phyloP scores from a whole-genome alignment of 2,888 invertebrate genomes.

The Papilio gigon region DNA sequence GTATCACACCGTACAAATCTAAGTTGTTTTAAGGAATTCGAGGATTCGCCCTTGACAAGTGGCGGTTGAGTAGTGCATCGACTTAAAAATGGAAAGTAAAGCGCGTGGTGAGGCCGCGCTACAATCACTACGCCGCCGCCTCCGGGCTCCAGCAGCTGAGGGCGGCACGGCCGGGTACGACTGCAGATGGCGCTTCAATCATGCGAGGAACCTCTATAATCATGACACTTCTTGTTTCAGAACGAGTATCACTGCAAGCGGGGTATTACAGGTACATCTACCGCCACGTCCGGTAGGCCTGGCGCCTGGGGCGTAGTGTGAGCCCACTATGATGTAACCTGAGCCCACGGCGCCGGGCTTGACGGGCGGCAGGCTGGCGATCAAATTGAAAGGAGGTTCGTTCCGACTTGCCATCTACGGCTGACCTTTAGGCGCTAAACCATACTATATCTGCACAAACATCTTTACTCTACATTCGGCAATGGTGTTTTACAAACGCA shows the following conservation, averaged over 20 bases:
- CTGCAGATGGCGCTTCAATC: neutral
- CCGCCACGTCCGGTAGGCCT: neutral
- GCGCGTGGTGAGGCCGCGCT: neutral
- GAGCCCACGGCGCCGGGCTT: neutral
- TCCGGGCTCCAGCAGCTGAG: too few relatives aligned
- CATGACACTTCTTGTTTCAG: neutral
- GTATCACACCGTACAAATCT: neutral
- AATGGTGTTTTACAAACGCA: neutral
- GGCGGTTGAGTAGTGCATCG: neutral
- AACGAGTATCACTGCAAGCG: neutral
- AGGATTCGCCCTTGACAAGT: slow-evolving; percentile 4
- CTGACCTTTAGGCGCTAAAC: slow-evolving; percentile 34
- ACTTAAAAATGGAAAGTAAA: slow-evolving; percentile 1
- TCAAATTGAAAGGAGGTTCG: slow-evolving; percentile 35
- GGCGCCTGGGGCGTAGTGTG: neutral
- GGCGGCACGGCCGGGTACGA: neutral
- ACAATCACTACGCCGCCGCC: too few relatives aligned
- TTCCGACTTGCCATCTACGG: slow-evolving; percentile 16
- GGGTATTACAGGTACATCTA: neutral
- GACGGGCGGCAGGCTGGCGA: slow-evolving; percentile 6
- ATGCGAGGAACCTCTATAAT: neutral
- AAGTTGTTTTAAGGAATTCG: slow-evolving; percentile 9
- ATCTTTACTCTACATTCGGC: slow-evolving; percentile 31
- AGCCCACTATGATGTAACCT: neutral
- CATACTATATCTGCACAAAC: slow-evolving; percentile 24